A percentile compares a stretch with the other conserved stretches of the same genome.
Conservation (phyloP, 2,113 vertebrate genomes). For the Procavia capensis region DNA sequence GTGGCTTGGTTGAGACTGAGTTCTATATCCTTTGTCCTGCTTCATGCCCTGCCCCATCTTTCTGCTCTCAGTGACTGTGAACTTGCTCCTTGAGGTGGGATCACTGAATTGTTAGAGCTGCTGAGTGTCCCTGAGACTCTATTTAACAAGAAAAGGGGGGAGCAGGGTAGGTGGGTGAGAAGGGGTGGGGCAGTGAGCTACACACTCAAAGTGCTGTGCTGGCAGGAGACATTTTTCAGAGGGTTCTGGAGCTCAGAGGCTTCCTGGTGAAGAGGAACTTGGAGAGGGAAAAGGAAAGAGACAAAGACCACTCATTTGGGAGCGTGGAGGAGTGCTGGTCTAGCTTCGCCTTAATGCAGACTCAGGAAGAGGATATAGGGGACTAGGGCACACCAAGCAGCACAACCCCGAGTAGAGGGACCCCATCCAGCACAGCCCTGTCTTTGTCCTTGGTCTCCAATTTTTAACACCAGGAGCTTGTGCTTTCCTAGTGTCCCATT, state of each 20-base stretch:
- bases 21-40: background rate
- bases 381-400: background rate
- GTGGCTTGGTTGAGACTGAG: too few species aligned
- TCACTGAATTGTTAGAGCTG: background rate
- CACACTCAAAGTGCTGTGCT: background rate
- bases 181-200: background rate
- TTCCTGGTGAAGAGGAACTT: background rate
- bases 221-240: background rate
- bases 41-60: background rate
- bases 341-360: background rate
- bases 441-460: background rate
- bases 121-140: background rate
- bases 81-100: background rate
- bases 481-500: background rate
- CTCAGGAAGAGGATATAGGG: background rate
- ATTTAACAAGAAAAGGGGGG: background rate
- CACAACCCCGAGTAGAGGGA: background rate
- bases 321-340: background rate
- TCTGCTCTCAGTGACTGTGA: background rate
- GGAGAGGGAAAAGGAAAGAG: background rate
- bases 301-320: background rate
- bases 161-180: too few species aligned
- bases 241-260: conserved; percentile 35
- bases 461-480: background rate
- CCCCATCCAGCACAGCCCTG: background rate